Base-by-base conservation (phyloP, 2,888 invertebrate species). In the Drosophila neotestacea region DNA sequence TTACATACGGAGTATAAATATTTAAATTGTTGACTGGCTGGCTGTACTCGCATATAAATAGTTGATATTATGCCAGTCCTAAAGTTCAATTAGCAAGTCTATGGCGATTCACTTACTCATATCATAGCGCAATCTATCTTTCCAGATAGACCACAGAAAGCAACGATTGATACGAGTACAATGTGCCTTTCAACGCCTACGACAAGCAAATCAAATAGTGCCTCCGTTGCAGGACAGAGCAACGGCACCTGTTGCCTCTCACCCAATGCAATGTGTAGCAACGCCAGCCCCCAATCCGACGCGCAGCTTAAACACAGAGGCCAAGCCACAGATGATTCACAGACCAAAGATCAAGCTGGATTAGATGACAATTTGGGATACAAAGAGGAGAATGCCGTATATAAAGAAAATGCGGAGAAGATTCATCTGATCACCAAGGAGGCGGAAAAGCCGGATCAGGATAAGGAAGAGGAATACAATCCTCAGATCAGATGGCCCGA, bases 401-500 rank as follows among this genome's bases (percentile, higher is more conserved):
- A 91, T 65, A 91, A 90, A 62, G 91, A 90, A 46, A 42, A 55
- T 22, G 28, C 13, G 3, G 51, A 30, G 0, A 75, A 72, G 48
- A 1, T 13, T 1, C 41, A 36, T 6, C 42, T 46, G 30, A 28
- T 77, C 5, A 27, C 44, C 51, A 32, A 52, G 52, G 59, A 56
- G 22, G 64, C 70, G 36, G 64, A 56, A 1, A 13, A 55, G 36
- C 30, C 56, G 4, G 36, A 67, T 9, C 16, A 48, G 10, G 5
- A 30, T 0, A 73, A 81, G 41, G 68, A 70, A 30, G 85, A 69
- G 51, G 86, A 81, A 73, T 96, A 95, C 82, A 93, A 92, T 68
- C 93, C 96, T 3, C 92, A 93, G 78, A 94, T 96, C 66, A 94
- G 94, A 90, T 96, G 96, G 96, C 95, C 95, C 0, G 96, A 96